Evolutionary conservation across 92 coral and sea anemone species (phyloP), one percentile per base, ranked within the genome.

Genomic region (Blastomussa wellsi): DNA sequence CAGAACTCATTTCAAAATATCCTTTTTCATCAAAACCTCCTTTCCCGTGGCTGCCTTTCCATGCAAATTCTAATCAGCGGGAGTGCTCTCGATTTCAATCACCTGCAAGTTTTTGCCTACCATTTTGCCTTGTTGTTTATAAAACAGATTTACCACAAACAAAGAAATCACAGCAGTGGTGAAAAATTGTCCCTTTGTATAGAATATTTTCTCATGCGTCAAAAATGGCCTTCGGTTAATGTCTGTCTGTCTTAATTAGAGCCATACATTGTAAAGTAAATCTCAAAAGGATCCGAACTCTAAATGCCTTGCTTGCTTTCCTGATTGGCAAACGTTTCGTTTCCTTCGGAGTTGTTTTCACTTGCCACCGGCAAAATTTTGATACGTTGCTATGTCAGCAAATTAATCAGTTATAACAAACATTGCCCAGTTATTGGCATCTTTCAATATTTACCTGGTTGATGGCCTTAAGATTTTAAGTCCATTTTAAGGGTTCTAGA

Each of bases 131-230:
- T 17, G 7, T 9, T 81, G 76, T 47, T 80, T 41, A 28, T 66
- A 75, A 79, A 79, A 79, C 83, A 79, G 7, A 62, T 33, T n/a
- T 31, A 81, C 85, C 77, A 26, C 85, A 81, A 14, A 36, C 33
- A 70, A 51, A 69, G 77, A 36, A 49, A 62, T 80, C 76, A 10
- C 76, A 29, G 44, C 65, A 52, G 84, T 41, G 13, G 60, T 17
- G 53, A 79, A 35, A 20, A 28, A 42, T 14, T 26, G 22, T 62
- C 57, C 4, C 44, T 79, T 16, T 42, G 52, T 7, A 4, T 16
- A 9, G 14, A 52, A 26, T 37, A 53, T 47, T 20, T 11, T 19
- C 29, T 35, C 7, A 29, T n/a, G 2, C 22, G 29, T 24, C 29
- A 26, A 60, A n/a, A 7, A 1, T 9, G 16, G 28, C 69, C 29